Conservation (phyloP, 2,113 vertebrate genomes). For the Verasper variegatus region DNA sequence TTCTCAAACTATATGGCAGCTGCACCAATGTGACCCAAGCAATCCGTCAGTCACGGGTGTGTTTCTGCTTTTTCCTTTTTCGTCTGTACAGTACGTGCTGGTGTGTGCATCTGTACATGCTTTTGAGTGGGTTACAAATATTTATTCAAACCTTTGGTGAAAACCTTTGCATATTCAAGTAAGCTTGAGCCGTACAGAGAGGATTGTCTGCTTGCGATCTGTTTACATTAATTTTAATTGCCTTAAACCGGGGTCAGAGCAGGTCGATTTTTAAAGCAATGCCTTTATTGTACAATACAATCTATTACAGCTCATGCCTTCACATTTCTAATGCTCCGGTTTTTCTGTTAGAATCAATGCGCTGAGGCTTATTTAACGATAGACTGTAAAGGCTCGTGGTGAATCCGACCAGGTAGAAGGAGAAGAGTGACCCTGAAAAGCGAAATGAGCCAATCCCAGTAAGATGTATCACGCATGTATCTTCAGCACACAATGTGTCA, state of each 20-base stretch:
- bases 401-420: not conserved
- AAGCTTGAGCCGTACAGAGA: not conserved
- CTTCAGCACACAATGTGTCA: not conserved
- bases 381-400: not conserved
- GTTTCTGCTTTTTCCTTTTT: conserved; percentile 15
- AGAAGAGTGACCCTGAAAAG: conserved; percentile 10
- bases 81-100: not conserved
- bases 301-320: not conserved
- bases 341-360: not conserved
- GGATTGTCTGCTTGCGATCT: not conserved
- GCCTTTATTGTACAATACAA: no score
- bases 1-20: conserved; percentile 31
- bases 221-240: not conserved
- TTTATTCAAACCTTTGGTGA: not conserved
- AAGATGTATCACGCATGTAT: not conserved
- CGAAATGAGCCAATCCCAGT: not conserved
- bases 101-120: not conserved
- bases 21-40: conserved; percentile 10
- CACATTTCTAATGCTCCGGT: not conserved
- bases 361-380: not conserved
- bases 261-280: not conserved
- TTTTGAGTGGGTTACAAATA: not conserved
- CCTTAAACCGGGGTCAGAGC: not conserved
- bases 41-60: conserved; percentile 22
- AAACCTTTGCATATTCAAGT: not conserved